Evolutionary conservation across 2,113 vertebrate species (phyloP).

Genomic region (Falco punctatus): DNA sequence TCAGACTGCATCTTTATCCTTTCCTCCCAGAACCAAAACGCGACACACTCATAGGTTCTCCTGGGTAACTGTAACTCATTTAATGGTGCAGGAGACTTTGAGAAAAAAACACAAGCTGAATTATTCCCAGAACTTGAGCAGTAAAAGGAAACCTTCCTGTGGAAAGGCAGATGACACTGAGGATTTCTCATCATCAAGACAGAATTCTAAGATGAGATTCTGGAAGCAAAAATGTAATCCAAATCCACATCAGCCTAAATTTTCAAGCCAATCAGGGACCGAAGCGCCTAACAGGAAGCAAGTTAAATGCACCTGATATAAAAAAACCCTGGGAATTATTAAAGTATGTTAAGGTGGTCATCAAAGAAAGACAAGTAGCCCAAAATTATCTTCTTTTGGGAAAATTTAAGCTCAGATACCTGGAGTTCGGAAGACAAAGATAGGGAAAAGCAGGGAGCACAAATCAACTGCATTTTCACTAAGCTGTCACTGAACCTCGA

Average conservation of each 20-base stretch:
- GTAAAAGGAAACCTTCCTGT: not conserved
- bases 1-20: not conserved
- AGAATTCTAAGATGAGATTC: not conserved
- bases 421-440: not conserved
- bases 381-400: not conserved
- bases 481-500: not conserved
- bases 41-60: not conserved
- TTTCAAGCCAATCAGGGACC: not conserved
- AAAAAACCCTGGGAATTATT: fast-evolving
- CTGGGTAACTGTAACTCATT: not conserved
- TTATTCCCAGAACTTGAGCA: not conserved
- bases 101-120: not conserved
- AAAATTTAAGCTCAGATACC: not conserved
- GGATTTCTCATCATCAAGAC: not conserved
- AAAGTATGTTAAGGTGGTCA: not conserved
- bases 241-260: not conserved
- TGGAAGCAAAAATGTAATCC: not conserved
- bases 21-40: not conserved
- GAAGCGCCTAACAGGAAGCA: not conserved
- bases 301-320: not conserved
- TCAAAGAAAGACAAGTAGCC: not conserved
- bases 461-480: not conserved
- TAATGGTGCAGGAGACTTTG: not conserved
- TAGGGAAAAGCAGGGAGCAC: not conserved
- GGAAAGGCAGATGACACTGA: fast-evolving